Percentiles rank a stretch among this genome's conserved stretches.
Evolutionary conservation across 2,797 vertebrate species (phyloP).

Genomic region (Sylvilagus floridanus): DNA sequence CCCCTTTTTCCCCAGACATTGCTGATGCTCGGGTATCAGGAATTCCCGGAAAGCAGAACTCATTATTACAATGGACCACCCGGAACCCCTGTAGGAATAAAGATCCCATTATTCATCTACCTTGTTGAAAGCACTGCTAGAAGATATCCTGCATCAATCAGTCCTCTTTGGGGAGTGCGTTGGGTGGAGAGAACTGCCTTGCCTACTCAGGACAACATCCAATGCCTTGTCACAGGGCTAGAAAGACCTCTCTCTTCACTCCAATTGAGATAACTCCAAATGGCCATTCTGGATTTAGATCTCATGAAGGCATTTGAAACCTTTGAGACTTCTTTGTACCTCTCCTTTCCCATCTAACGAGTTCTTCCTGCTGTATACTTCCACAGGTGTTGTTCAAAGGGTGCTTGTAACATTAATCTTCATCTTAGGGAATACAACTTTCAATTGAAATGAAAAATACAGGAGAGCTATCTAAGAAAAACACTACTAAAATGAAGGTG

Average conservation of each 20-base stretch:
- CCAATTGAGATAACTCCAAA: not conserved
- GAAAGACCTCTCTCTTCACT: not conserved
- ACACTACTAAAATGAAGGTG: not conserved
- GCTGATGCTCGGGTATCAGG: not conserved
- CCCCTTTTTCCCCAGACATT: not conserved
- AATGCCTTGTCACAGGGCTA: not conserved
- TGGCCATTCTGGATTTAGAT: not conserved
- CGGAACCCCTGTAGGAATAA: not conserved
- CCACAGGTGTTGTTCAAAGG: not conserved
- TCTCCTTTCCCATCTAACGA: not conserved
- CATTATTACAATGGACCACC: not conserved
- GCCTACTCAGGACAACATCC: not conserved
- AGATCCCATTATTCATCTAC: not conserved
- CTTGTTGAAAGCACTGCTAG: not conserved
- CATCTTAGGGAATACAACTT: not conserved
- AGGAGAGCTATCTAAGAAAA: not conserved
- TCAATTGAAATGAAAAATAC: not conserved
- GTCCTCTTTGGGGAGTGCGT: not conserved
- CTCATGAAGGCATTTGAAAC: not conserved
- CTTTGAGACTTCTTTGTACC: not conserved
- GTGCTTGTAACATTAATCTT: not conserved
- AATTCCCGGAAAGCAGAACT: constrained; percentile 14
- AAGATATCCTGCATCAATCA: not conserved
- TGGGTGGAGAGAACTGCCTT: not conserved
- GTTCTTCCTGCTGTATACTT: not conserved